Percentiles rank a stretch among this genome's conserved stretches.
phyloP scores from a whole-genome alignment of 53 echinoderm and acorn worm genomes.

The Antedon mediterranea region DNA sequence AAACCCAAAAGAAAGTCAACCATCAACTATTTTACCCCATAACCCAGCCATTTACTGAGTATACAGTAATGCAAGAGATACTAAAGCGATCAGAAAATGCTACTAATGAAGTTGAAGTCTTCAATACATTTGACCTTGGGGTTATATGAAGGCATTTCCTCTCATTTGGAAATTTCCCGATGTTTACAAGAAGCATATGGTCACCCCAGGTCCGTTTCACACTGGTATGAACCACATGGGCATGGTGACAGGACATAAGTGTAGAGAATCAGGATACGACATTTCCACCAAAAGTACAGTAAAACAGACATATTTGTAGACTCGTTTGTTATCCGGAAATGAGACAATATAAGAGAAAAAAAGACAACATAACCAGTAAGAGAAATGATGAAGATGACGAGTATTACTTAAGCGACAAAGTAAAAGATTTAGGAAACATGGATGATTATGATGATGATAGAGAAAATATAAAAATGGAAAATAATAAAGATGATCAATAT shows the following conservation, averaged over 20 bases:
- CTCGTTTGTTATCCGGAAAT: too few species aligned
- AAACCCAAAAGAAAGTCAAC: not conserved
- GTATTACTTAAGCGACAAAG: too few species aligned
- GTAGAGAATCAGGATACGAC: constrained; percentile 6
- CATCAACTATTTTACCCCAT: constrained; percentile 34
- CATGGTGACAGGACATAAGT: constrained; percentile 27
- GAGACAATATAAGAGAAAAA: too few species aligned
- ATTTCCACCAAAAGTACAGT: too few species aligned
- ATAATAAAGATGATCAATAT: too few species aligned
- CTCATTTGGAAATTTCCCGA: constrained; percentile 25
- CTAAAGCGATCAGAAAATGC: constrained; percentile 31
- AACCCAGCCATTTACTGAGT: constrained; percentile 15
- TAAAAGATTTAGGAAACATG: too few species aligned
- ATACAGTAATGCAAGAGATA: constrained; percentile 4
- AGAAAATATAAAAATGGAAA: too few species aligned
- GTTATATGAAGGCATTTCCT: constrained; percentile 35
- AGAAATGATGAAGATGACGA: too few species aligned
- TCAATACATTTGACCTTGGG: constrained; percentile 44
- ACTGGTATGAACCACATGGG: constrained; percentile 32
- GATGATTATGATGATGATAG: too few species aligned
- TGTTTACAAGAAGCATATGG: constrained; percentile 19
- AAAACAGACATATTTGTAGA: too few species aligned
- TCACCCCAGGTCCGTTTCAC: constrained; percentile 30
- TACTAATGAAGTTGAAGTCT: constrained; percentile 16
- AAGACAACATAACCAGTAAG: too few species aligned